These are phyloP conservation scores for Campoplex nolae DNA, from an alignment of 2,888 invertebrate genomes.

Conservation along the genomic window DNA sequence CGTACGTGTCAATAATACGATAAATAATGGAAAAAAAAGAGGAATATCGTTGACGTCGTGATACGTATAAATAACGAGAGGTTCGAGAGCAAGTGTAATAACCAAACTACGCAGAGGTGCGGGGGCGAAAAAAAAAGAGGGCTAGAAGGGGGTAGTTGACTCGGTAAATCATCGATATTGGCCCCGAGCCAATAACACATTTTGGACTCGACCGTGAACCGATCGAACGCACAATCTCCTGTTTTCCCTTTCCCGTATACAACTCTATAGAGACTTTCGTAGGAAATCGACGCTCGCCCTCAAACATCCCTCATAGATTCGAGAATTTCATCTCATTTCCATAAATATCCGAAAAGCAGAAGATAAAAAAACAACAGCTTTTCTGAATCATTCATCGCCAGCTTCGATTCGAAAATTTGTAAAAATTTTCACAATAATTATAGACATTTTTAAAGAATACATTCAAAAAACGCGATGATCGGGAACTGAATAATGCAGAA, in stretches of 20 bases:
- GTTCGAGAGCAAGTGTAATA: conserved; percentile 75
- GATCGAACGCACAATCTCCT: conserved; percentile 66
- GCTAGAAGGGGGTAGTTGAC: conserved; percentile 64
- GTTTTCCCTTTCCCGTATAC: conserved; percentile 22
- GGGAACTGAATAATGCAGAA: too few species aligned
- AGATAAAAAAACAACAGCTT: not conserved
- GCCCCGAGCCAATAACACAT: conserved; percentile 74
- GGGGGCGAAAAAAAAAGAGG: conserved; percentile 12
- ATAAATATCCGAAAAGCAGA: not conserved
- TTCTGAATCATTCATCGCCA: not conserved
- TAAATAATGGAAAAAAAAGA: conserved; percentile 45
- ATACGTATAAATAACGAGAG: conserved; percentile 77
- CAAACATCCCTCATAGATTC: not conserved
- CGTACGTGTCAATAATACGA: conserved; percentile 52
- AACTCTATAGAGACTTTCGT: not conserved
- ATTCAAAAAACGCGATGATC: not conserved
- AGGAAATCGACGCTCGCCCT: not conserved
- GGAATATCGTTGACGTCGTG: conserved; percentile 55
- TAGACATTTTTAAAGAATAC: not conserved
- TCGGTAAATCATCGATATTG: conserved; percentile 81
- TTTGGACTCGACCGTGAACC: conserved; percentile 57
- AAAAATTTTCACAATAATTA: not conserved
- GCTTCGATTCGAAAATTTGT: not conserved
- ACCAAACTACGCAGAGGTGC: conserved; percentile 68
- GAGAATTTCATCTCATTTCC: not conserved